Conservation (phyloP, 2,888 invertebrate species). For the Machimus rusticus region DNA sequence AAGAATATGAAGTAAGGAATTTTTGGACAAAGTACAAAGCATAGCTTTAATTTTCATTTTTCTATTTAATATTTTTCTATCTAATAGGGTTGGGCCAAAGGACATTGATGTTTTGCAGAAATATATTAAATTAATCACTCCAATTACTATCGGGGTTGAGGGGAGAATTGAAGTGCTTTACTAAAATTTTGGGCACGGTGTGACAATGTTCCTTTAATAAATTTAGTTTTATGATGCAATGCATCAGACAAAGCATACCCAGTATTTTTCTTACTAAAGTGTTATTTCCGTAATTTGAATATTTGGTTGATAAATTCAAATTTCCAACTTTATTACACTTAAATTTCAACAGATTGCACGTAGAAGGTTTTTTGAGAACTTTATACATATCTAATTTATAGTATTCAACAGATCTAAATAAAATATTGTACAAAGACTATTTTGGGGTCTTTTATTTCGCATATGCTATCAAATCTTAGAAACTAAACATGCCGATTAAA, state of each 20-base stretch:
- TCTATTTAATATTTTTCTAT: background rate
- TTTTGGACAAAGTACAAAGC: background rate
- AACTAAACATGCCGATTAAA: no score
- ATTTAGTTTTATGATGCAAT: background rate
- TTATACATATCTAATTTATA: no score
- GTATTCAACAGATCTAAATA: no score
- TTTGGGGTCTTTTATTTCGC: no score
- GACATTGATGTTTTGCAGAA: slow-evolving; percentile 56
- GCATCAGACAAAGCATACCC: no score
- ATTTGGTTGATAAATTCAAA: background rate
- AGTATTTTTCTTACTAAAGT: background rate
- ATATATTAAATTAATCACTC: slow-evolving; percentile 52
- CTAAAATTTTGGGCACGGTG: background rate
- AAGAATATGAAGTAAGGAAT: slow-evolving; percentile 56
- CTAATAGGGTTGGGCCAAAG: slow-evolving; percentile 52
- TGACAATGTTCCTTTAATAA: background rate
- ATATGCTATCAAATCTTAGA: no score
- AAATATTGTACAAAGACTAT: no score
- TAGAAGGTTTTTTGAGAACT: no score
- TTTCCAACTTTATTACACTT: no score
- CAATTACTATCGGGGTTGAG: slow-evolving; percentile 52
- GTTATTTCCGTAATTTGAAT: no score
- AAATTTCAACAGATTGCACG: no score
- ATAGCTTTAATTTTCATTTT: background rate
- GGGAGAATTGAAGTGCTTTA: slow-evolving; percentile 50